Conservation (phyloP, 1,140 invertebrate species). For the Bradynema listronoti region DNA sequence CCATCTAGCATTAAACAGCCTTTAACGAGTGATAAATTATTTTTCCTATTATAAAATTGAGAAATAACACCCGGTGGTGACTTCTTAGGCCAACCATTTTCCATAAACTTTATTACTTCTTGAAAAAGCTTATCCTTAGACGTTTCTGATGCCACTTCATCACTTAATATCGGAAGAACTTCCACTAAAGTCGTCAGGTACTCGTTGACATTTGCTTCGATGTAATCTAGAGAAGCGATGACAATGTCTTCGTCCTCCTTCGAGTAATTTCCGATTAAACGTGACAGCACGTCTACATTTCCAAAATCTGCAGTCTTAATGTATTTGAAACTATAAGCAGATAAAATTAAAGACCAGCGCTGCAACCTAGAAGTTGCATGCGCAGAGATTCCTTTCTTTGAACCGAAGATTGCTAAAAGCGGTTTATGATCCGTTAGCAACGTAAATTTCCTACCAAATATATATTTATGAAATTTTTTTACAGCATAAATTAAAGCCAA, state of each 20-base stretch:
- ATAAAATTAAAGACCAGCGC: constrained; percentile 13
- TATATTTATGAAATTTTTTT: constrained; percentile 18
- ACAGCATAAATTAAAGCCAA: constrained; percentile 18
- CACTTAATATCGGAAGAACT: not conserved
- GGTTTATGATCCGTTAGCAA: constrained; percentile 19
- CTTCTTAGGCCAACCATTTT: not conserved
- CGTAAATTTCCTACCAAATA: constrained; percentile 14
- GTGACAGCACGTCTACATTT: constrained; percentile 12
- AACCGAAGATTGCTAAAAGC: constrained; percentile 16
- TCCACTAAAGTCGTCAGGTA: not conserved
- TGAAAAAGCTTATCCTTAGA: not conserved
- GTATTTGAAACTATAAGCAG: constrained; percentile 16
- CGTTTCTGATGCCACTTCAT: not conserved
- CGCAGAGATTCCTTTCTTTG: constrained; percentile 12
- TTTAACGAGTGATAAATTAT: no score
- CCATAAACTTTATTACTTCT: not conserved
- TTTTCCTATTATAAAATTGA: no score
- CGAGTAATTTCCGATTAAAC: constrained; percentile 11
- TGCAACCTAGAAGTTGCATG: constrained; percentile 17
- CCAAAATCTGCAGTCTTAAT: constrained; percentile 14
- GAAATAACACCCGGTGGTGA: no score
- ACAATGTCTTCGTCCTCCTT: constrained; percentile 13
- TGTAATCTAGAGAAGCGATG: constrained; percentile 11
- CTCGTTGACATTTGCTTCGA: constrained; percentile 13
- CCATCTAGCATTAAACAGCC: constrained; percentile 44